Base-by-base conservation (phyloP, 1,140 invertebrate species). In the Tetramorium parvispinum region DNA sequence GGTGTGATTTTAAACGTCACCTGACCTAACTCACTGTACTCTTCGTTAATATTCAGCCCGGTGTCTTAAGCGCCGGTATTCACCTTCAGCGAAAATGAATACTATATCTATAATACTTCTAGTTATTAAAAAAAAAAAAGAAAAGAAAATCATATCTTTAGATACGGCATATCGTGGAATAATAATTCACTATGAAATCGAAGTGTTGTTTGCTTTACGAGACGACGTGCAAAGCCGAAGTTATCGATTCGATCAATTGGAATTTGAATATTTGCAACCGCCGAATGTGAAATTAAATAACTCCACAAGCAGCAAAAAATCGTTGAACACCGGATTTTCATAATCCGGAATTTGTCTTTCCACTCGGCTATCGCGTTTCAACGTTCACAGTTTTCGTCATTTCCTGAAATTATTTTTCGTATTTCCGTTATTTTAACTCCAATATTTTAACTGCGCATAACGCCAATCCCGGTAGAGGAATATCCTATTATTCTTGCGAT, bases 1-100 rank as follows among this genome's bases (percentile, higher is more conserved):
- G 61, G 77, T 82, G 71, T 78, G 88, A 91, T 86, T 91, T 90
- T 89, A 87, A 90, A 89, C 76, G 57, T 61, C 49, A 65, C 18
- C 87, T 13, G 37, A 78, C 71, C 75, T 57, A 32, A 40, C 76
- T 89, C 63, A 43, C 55, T 43, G 21, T 18, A n/a, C 13, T 21
- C 51, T 59, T 85, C 73, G 75, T 66, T 85, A 85, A 81, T 59
- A 59, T 81, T 71, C 55, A 51, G 21, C 59, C 18, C 37, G 40
- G 2, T 73, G 37, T 73, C 21, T 57, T 49, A 75, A 75, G 68
- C 61, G 21, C 46, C n/a, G 24, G 24, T 71, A 71, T 81, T 81
- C 21, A 40, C 16, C 59, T 59, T 43, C 24, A 13, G 11, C 37
- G 27, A 75, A 75, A 83, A 82, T 82, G 49, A 73, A 61, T 75